Conservation (phyloP, 2,888 invertebrate genomes). For the Branchellion lobata region DNA sequence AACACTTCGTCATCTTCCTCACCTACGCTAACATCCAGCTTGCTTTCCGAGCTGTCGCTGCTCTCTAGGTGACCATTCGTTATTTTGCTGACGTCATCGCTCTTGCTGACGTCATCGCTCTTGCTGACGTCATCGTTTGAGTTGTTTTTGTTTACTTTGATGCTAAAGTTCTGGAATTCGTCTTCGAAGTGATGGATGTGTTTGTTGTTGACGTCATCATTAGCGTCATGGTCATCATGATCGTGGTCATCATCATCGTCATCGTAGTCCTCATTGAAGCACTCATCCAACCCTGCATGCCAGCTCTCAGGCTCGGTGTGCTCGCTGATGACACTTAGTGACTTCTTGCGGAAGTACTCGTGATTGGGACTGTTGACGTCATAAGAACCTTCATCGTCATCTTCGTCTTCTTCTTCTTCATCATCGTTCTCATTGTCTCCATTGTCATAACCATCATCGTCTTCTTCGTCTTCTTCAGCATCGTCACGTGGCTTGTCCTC, state of each 20-base stretch:
- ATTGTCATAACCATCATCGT: background rate
- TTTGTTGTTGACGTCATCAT: background rate
- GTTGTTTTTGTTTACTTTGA: too few species aligned
- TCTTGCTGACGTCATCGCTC: too few species aligned
- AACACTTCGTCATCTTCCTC: background rate
- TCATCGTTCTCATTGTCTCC: slow-evolving; percentile 5
- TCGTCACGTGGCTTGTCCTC: background rate
- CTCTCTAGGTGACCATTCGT: too few species aligned
- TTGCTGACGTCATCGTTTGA: too few species aligned
- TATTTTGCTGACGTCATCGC: too few species aligned
- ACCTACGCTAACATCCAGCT: background rate
- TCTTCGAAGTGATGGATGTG: too few species aligned
- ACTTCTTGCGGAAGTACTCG: slow-evolving; percentile 10
- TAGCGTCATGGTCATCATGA: background rate
- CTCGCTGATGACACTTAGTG: slow-evolving; percentile 40
- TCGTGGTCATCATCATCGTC: background rate
- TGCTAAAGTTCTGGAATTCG: too few species aligned
- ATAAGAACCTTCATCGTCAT: slow-evolving; percentile 20
- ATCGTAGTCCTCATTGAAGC: background rate
- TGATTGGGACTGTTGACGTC: background rate
- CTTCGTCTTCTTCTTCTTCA: slow-evolving; percentile 29
- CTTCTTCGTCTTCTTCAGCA: background rate
- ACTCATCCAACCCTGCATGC: too few species aligned
- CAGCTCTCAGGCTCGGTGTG: slow-evolving; percentile 30
- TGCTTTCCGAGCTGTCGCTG: background rate